Conservation (phyloP, 2,797 vertebrate genomes). For the Tauraco hartlaubi region DNA sequence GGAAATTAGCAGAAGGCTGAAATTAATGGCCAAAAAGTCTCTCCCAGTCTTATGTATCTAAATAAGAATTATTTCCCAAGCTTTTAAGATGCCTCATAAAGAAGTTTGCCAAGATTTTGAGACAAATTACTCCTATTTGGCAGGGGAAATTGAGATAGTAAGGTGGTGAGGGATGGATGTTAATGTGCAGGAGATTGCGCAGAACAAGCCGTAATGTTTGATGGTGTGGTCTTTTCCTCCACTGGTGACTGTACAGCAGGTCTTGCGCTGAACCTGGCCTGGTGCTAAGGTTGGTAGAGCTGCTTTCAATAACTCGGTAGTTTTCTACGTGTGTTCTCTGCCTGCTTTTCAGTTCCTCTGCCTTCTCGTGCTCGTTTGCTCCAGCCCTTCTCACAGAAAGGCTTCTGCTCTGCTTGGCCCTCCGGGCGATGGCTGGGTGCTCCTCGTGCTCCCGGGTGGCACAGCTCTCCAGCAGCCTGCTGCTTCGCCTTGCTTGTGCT, state of each 20-base stretch:
- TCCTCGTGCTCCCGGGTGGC: not conserved
- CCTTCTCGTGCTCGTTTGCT: not conserved
- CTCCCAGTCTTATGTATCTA: not conserved
- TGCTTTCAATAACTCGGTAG: not conserved
- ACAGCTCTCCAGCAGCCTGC: rapidly evolving
- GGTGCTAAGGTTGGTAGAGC: not conserved
- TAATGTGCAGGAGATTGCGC: not conserved
- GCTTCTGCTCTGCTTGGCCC: not conserved
- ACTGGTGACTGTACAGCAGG: not conserved
- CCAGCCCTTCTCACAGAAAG: not conserved
- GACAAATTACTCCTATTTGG: slow-evolving; percentile 33
- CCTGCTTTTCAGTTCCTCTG: not conserved
- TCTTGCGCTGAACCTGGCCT: not conserved
- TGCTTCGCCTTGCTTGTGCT: rapidly evolving
- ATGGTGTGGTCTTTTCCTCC: not conserved
- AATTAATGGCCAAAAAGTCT: slow-evolving; percentile 39
- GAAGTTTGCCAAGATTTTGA: slow-evolving; percentile 7
- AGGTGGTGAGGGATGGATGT: not conserved
- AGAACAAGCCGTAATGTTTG: not conserved
- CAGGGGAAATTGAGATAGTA: not conserved
- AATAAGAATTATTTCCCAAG: slow-evolving; percentile 35
- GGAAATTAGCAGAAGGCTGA: slow-evolving; percentile 45
- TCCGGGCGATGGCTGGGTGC: rapidly evolving
- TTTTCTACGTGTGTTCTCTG: not conserved
- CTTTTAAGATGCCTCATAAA: slow-evolving; percentile 23